Base-by-base conservation (phyloP, 2,888 invertebrate species). In the Drosophila macrospina region DNA sequence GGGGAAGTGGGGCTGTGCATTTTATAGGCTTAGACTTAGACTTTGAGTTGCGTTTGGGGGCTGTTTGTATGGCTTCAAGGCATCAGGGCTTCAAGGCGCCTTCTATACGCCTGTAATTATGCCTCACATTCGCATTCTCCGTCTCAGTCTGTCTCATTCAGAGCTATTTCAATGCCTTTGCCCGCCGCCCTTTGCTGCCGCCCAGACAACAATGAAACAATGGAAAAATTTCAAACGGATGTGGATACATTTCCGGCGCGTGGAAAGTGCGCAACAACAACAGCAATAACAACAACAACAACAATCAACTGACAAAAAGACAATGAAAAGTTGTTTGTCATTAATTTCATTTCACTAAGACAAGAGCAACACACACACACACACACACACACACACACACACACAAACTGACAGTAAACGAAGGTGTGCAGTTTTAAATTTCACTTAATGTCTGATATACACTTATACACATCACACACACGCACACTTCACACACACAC, bases 271-370 rank as follows among this genome's bases (percentile, higher is more conserved):
- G 66, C 69, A 69, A 56, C 63, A 45, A 45, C 1, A 20, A 20
- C 20, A 48, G 39, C 41, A 36, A 61, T 42, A 36, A 16, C 20
- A 20, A 20, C 20, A 20, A 28, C 20, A 28, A 56, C 26, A 44
- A 15, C 42, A 44, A 44, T n/a, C n/a, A n/a, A 41, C 37, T 13
- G 16, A n/a, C 42, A 26, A 45, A 70, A 39, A 69, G 68, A 79
- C 85, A 74, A 84, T 84, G 82, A 84, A 77, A 74, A 74, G 79
- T 84, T 81, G 85, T 84, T 81, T 84, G 85, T 84, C 85, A 81
- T 81, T 81, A 81, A 81, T 81, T 84, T 84, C 69, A 80, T 80
- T 78, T 69, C 68, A 67, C 75, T 63, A 73, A 75, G 73, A 55
- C 71, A 80, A 74, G 56, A 51, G 15, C 45, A 45, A 45, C 20